Base-by-base conservation (phyloP, 1,140 invertebrate genomes). In the Ganaspis sp. region DNA sequence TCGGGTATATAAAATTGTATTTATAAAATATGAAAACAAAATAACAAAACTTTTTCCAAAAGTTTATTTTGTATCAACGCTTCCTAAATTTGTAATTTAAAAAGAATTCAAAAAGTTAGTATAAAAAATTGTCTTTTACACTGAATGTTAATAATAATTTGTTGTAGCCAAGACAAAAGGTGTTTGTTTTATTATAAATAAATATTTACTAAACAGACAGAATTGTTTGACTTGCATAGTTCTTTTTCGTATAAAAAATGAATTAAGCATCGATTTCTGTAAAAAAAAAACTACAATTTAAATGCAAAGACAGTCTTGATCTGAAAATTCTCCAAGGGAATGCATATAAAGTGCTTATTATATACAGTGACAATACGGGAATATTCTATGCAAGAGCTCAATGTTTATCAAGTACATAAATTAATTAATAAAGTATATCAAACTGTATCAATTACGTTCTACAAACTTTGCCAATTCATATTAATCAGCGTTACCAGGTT, bases 261-360 rank as follows among this genome's bases (percentile, higher is more conserved):
- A 17, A 49, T 17, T 17, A 49, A 17, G 2, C 6, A 17, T n/a
- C 6, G 17, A 49, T 3, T 45, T 4, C 17, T 49, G 17, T 17
- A 49, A 4, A 49, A 49, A 17, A 49, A 49, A 49, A n/a, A n/a
- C n/a, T n/a, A 49, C 45, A 49, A 49, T 49, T 45, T 2, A 4
- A 45, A 45, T 45, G 4, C 42, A 49, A 49, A n/a, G 45, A 49
- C 45, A 49, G 17, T 49, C 17, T 49, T 6, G 45, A 17, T 49
- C 45, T 49, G 45, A 49, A 49, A 49, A 64, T 64, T 34, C 58
- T 64, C 58, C 12, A 64, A 29, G 58, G 58, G 15, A 64, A 34
- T 64, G 58, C 58, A 64, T 64, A 21, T 64, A 64, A 64, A 64
- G 23, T 64, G 58, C 58, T 64, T 29, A 64, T 64, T 64, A 64